These are phyloP conservation scores for Neodontobutis hainanensis DNA, from an alignment of 2,113 vertebrate species.

Conservation along the genomic window DNA sequence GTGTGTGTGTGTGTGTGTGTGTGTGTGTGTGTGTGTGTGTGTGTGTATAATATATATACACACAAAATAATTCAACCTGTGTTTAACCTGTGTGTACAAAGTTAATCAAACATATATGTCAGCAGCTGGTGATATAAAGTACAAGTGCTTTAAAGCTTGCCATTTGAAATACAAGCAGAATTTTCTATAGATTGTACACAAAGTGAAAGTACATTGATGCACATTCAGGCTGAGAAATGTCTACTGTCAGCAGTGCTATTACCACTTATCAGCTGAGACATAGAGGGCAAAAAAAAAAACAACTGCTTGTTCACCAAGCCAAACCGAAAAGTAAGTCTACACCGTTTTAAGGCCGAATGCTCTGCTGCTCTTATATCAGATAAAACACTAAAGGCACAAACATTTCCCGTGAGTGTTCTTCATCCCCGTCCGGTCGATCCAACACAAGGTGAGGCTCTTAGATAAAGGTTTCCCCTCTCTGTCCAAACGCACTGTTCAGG, in stretches of 20 bases:
- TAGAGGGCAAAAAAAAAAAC: neutral
- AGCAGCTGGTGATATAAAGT: no score
- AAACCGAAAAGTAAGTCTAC: neutral
- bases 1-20: no score
- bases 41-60: no score
- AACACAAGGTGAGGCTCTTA: slow-evolving; percentile 20
- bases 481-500: slow-evolving; percentile 23
- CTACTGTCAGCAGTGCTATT: slow-evolving; percentile 2
- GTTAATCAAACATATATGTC: neutral
- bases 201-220: neutral
- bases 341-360: slow-evolving; percentile 1
- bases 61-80: no score
- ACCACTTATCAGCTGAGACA: slow-evolving; percentile 8
- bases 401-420: slow-evolving; percentile 9
- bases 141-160: neutral
- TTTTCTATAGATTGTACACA: neutral
- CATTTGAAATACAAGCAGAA: neutral
- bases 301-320: neutral
- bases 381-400: slow-evolving; percentile 4
- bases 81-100: no score
- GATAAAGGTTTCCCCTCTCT: slow-evolving; percentile 23
- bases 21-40: no score
- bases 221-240: neutral
- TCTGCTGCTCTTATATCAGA: neutral
- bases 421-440: slow-evolving; percentile 34